Evolutionary conservation across 92 coral and sea anemone genomes (phyloP).

Genomic region (Pocillopora meandrina): DNA sequence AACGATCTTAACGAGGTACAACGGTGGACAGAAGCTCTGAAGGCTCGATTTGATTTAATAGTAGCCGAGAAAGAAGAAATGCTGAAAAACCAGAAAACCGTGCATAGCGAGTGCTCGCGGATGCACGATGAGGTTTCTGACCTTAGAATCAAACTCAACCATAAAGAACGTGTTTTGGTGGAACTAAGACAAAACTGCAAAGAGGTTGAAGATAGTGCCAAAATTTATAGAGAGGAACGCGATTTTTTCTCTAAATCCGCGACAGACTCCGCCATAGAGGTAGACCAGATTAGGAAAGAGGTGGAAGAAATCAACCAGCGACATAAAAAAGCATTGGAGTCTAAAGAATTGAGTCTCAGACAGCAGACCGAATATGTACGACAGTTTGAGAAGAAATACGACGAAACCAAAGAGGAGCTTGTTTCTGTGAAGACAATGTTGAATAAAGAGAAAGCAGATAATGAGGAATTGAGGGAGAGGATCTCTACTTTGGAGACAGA

Average conservation of each 20-base stretch:
- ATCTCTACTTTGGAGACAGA: constrained; percentile 17
- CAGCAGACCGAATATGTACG: constrained; percentile 41
- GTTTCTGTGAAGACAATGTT: constrained; percentile 6
- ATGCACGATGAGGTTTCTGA: constrained; percentile 50
- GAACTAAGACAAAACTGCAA: constrained; percentile 55
- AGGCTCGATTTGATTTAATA: constrained; percentile 70
- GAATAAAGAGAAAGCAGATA: constrained; percentile 13
- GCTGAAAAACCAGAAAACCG: constrained; percentile 46
- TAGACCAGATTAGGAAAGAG: constrained; percentile 18
- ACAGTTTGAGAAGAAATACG: constrained; percentile 52
- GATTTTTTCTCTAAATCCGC: constrained; percentile 18
- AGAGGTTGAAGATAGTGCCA: constrained; percentile 50
- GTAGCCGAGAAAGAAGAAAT: constrained; percentile 60
- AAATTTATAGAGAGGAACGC: constrained; percentile 38
- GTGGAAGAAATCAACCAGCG: constrained; percentile 16
- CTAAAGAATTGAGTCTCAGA: constrained; percentile 32
- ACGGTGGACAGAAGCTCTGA: constrained; percentile 86
- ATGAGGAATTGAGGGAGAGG: constrained; percentile 28
- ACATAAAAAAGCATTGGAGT: constrained; percentile 24
- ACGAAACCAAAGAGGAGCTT: constrained; percentile 47
- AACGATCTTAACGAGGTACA: constrained; percentile 67
- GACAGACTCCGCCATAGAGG: constrained; percentile 21
- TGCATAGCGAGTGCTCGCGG: constrained; percentile 30
- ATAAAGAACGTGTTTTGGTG: constrained; percentile 66
- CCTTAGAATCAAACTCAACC: constrained; percentile 55